These are phyloP conservation scores for Choloepus hoffmanni DNA, from an alignment of 2,113 vertebrate genomes.

Conservation along the genomic window DNA sequence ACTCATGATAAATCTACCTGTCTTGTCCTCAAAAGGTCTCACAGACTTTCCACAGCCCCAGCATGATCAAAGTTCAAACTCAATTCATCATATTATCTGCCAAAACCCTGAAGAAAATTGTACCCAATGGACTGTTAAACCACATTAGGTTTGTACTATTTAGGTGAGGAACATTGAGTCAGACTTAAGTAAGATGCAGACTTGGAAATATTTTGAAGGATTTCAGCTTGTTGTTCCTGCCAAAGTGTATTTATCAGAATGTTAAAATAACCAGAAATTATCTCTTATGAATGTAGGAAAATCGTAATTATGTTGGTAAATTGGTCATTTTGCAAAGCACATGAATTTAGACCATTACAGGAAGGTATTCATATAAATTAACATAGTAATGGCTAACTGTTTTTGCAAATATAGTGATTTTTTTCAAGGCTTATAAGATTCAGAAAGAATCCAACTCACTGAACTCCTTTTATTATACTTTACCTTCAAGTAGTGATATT, in stretches of 20 bases:
- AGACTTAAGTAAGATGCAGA: constrained; percentile 48
- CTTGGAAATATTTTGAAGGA: constrained; percentile 51
- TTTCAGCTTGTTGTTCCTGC: not conserved
- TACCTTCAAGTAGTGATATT: not conserved
- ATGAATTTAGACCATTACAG: not conserved
- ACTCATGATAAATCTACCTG: constrained; percentile 48
- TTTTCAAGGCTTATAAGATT: constrained; percentile 48
- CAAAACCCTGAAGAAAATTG: constrained; percentile 40
- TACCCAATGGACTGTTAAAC: not conserved
- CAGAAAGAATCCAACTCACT: not conserved
- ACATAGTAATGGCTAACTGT: constrained; percentile 22
- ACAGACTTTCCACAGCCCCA: not conserved
- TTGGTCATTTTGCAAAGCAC: constrained; percentile 45
- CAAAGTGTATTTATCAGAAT: not conserved
- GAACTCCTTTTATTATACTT: constrained; percentile 42
- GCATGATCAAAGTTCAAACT: constrained; percentile 18
- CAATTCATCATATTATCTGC: constrained; percentile 35
- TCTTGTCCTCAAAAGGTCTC: constrained; percentile 45
- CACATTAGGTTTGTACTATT: constrained; percentile 5
- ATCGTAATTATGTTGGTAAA: constrained; percentile 37
- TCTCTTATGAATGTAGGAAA: constrained; percentile 49
- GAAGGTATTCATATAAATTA: constrained; percentile 20
- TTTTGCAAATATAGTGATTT: constrained; percentile 37
- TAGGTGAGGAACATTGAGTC: constrained; percentile 22
- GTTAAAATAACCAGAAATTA: constrained; percentile 35